phyloP scores from a whole-genome alignment of 2,888 invertebrate genomes.

The Andricus quercusramuli region DNA sequence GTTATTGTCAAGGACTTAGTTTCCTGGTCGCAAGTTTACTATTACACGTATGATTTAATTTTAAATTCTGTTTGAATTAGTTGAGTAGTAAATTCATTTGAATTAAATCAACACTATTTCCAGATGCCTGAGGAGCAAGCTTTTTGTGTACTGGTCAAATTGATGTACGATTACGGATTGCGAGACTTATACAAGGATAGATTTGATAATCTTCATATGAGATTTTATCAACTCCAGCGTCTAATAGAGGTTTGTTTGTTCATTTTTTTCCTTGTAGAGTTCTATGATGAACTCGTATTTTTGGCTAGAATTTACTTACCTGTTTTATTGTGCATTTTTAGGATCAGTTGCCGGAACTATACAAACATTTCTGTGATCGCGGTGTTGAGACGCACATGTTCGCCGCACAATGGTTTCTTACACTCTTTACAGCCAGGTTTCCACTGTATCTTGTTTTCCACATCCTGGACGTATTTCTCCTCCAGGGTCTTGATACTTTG shows the following conservation, averaged over 20 bases:
- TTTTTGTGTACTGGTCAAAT: constrained; percentile 95
- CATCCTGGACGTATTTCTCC: constrained; percentile 96
- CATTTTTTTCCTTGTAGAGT: constrained; percentile 6
- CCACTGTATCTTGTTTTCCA: constrained; percentile 98
- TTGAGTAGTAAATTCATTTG: not conserved
- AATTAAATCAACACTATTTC: constrained; percentile 53
- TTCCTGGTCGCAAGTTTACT: constrained; percentile 97
- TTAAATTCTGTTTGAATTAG: not conserved
- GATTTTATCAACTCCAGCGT: constrained; percentile 96
- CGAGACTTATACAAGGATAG: constrained; percentile 97
- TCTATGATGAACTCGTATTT: constrained; percentile 26
- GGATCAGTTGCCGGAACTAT: constrained; percentile 91
- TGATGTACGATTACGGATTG: constrained; percentile 98
- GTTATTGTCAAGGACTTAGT: constrained; percentile 99
- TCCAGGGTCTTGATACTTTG: constrained; percentile 95
- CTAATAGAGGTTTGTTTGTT: constrained; percentile 87
- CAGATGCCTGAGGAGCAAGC: constrained; percentile 99
- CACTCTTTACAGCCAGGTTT: constrained; percentile 99
- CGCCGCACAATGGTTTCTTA: constrained; percentile 99
- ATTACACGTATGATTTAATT: constrained; percentile 88
- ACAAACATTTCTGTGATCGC: constrained; percentile 90
- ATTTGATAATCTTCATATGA: constrained; percentile 96
- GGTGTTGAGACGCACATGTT: constrained; percentile 98
- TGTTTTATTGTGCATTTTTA: constrained; percentile 71
- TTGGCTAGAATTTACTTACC: constrained; percentile 15